Evolutionary conservation across 2,888 invertebrate genomes (phyloP), one percentile per base, ranked within the genome.

Genomic region (Agrotis puta): DNA sequence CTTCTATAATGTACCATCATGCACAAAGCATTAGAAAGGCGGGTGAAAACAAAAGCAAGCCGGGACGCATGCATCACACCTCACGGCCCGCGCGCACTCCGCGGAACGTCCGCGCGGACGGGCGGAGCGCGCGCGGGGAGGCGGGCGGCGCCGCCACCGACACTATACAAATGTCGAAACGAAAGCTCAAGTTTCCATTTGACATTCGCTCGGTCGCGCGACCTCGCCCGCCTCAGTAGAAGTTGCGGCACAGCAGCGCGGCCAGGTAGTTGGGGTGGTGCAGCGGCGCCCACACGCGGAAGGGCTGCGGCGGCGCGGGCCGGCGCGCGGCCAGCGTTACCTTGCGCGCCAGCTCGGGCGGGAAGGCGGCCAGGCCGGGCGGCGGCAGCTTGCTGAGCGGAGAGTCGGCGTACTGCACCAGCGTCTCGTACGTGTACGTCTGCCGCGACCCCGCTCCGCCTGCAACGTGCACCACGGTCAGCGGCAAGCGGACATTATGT

Each of bases 301-400:
- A 87, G 75, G 86, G 83, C 84, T 81, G 82, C 65, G 81, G 77
- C 76, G 81, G 79, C 79, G 83, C 71, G 81, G 83, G 64, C 72
- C 80, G 85, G 61, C 83, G 84, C 85, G 87, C 84, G 85, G 88
- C 75, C 87, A 85, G 89, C 89, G 93, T 93, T 94, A 96, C 96
- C 96, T 96, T 96, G 94, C 96, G 96, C 91, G 94, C 94, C 87
- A 96, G 93, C 91, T 96, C 96, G 85, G 94, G 88, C 89, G 96
- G 96, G 92, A 96, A 95, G 73, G 90, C 91, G 83, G 91, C 94
- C 86, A 95, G 94, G 68, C 94, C 94, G 88, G 92, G 92, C 79
- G 96, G 96, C 91, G 95, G 94, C 94, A 94, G 92, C 94, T 96
- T 95, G 94, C 95, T 95, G 73, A 96, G 95, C 92, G 96, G 96